These are phyloP conservation scores for Caenorhabditis sulstoni DNA, from an alignment of 2,888 invertebrate species.

Conservation along the genomic window DNA sequence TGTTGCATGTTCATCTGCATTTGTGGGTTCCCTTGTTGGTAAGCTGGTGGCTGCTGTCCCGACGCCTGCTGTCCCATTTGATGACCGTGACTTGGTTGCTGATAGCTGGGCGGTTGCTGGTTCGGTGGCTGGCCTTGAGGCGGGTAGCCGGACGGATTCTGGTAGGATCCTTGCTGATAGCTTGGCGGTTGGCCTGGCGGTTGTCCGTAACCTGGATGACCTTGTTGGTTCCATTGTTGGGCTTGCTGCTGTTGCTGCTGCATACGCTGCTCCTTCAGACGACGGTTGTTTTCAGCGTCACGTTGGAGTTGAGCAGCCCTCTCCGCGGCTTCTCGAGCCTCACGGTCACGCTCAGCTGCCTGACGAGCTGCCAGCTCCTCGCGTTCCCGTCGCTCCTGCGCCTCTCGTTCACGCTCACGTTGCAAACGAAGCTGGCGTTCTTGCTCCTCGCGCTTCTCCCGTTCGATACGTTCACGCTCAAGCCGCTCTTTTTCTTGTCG, in stretches of 20 bases:
- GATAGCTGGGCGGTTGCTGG: slow-evolving; percentile 36
- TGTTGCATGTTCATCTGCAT: slow-evolving; percentile 52
- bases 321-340: neutral
- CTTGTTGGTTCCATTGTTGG: slow-evolving; percentile 32
- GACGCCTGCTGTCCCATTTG: slow-evolving; percentile 16
- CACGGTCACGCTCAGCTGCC: neutral
- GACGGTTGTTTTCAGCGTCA: neutral
- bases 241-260: slow-evolving; percentile 2
- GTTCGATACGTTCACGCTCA: neutral
- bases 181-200: slow-evolving; percentile 36
- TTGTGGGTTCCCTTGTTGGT: slow-evolving; percentile 35
- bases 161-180: slow-evolving; percentile 43
- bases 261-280: neutral
- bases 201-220: slow-evolving; percentile 7
- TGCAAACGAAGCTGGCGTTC: too few species aligned
- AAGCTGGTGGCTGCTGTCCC: slow-evolving; percentile 22
- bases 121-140: slow-evolving; percentile 9
- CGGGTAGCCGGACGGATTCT: slow-evolving; percentile 24
- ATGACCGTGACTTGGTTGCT: slow-evolving; percentile 32
- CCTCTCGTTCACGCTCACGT: neutral
- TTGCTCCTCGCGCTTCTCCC: neutral
- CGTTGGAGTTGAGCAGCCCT: neutral
- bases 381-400: slow-evolving; percentile 1
- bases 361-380: neutral
- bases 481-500: neutral